Conservation (phyloP, 2,797 vertebrate species). For the Acestrorhynchus altus region DNA sequence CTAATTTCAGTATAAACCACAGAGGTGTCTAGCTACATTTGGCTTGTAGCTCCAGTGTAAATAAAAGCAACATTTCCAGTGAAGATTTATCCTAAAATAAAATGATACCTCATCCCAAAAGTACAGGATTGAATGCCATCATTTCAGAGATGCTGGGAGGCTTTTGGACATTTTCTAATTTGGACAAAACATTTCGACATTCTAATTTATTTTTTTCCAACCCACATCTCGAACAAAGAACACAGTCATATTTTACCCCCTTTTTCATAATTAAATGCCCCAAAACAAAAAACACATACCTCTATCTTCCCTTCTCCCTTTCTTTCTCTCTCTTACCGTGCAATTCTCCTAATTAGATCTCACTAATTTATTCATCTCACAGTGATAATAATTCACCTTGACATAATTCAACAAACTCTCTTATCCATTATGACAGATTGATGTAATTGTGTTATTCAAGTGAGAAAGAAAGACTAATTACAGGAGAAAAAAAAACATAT, state of each 20-base stretch:
- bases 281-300: conserved; percentile 10
- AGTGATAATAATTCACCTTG: conserved; percentile 78
- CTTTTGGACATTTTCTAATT: no score
- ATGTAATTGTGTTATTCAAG: conserved; percentile 64
- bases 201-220: background rate
- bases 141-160: no score
- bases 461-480: conserved; percentile 43
- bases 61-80: no score
- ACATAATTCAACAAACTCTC: conserved; percentile 67
- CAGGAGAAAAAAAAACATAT: background rate
- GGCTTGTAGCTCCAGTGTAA: no score
- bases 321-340: background rate
- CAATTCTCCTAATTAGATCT: conserved; percentile 69
- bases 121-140: no score
- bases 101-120: no score
- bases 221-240: background rate
- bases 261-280: conserved; percentile 6
- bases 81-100: no score
- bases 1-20: no score
- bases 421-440: conserved; percentile 64
- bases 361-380: conserved; percentile 75
- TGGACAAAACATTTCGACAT: no score
- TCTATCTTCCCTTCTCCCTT: background rate
- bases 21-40: no score
- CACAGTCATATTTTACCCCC: background rate